phyloP scores from a whole-genome alignment of 23 tunicate species.

The Clavelina lepadiformis region DNA sequence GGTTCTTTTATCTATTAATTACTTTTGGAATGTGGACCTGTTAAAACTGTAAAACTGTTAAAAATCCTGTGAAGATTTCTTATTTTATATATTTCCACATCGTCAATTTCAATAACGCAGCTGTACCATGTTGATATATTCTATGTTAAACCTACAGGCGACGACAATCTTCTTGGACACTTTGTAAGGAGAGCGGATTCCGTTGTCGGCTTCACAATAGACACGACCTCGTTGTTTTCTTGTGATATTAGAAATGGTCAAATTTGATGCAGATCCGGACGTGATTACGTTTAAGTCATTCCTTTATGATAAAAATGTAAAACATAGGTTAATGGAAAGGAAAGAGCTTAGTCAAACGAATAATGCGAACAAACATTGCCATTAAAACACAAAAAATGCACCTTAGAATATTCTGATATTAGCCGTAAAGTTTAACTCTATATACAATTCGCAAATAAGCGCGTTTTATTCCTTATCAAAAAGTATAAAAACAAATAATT shows the following conservation, averaged over 20 bases:
- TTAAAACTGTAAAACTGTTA: neutral
- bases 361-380: neutral
- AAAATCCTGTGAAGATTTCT: neutral
- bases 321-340: too few relatives aligned
- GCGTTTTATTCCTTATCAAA: too few relatives aligned
- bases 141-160: constrained; percentile 26
- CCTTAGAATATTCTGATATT: neutral
- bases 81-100: neutral
- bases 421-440: neutral
- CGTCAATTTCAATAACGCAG: neutral
- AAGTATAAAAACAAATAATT: too few relatives aligned
- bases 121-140: neutral
- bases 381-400: neutral
- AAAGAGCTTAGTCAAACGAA: neutral
- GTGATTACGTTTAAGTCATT: constrained; percentile 16
- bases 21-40: neutral
- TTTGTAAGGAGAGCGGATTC: constrained; percentile 39
- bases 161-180: constrained; percentile 44
- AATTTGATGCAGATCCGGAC: too few relatives aligned
- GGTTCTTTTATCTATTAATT: neutral
- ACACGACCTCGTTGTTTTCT: constrained; percentile 32
- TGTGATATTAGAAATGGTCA: constrained; percentile 20
- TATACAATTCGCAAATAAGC: neutral
- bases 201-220: constrained; percentile 60
- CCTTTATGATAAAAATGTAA: too few relatives aligned